Evolutionary conservation across 2,888 invertebrate species (phyloP).

Genomic region (Nomada fucata): DNA sequence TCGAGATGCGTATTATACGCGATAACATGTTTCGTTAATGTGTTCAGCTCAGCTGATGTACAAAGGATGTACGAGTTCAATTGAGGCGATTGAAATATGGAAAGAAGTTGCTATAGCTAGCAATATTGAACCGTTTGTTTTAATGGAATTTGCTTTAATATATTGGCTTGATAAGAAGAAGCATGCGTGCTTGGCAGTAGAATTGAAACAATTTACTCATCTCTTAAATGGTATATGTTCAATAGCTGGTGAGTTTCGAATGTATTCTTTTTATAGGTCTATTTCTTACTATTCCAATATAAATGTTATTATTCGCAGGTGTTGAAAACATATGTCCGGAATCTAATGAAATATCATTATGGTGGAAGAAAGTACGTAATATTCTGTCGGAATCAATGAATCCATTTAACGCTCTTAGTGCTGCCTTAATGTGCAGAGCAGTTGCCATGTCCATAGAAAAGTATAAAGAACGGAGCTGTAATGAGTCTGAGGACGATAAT

Average conservation of each 20-base stretch:
- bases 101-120: conserved; percentile 83
- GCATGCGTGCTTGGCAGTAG: conserved; percentile 85
- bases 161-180: conserved; percentile 88
- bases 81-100: conserved; percentile 82
- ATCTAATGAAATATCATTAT: conserved; percentile 90
- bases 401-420: conserved; percentile 91
- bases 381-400: conserved; percentile 90
- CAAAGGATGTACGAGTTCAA: conserved; percentile 83
- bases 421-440: conserved; percentile 92
- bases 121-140: conserved; percentile 87
- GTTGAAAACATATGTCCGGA: conserved; percentile 86
- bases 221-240: conserved; percentile 88
- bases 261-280: background rate
- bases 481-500: conserved; percentile 67
- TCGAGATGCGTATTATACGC: background rate
- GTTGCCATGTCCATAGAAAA: conserved; percentile 87
- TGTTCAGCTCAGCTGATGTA: conserved; percentile 82
- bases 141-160: conserved; percentile 89
- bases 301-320: conserved; percentile 68
- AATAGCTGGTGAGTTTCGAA: conserved; percentile 84
- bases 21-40: conserved; percentile 9
- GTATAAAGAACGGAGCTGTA: conserved; percentile 78
- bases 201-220: conserved; percentile 89
- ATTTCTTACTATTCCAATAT: background rate
- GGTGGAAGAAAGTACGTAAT: conserved; percentile 93